phyloP scores from a whole-genome alignment of 2,113 vertebrate genomes.

The Acanthisitta chloris region DNA sequence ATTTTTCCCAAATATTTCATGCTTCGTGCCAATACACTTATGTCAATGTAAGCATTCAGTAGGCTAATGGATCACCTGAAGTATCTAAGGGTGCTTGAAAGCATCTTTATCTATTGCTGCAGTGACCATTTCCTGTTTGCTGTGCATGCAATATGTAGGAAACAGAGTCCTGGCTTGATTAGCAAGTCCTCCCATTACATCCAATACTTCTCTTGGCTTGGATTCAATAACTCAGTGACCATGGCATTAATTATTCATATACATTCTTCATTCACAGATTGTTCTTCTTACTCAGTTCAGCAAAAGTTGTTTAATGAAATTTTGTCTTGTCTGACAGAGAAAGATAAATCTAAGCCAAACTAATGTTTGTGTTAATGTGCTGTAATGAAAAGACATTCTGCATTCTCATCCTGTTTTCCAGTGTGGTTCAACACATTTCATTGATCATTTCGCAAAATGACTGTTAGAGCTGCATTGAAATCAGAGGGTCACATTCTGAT shows the following conservation, averaged over 20 bases:
- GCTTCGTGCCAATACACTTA: not conserved
- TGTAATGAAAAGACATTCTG: not conserved
- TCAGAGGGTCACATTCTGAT: not conserved
- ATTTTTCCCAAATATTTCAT: not conserved
- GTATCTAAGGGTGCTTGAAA: not conserved
- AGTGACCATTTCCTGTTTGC: not conserved
- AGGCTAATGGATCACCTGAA: not conserved
- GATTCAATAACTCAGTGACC: not conserved
- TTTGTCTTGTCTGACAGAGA: not conserved
- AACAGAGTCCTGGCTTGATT: not conserved
- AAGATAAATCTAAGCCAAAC: not conserved
- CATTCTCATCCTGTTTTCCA: not conserved
- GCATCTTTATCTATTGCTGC: not conserved
- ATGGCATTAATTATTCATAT: not conserved
- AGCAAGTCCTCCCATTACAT: not conserved
- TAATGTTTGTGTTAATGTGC: not conserved
- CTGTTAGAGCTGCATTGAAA: not conserved
- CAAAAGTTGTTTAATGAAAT: not conserved
- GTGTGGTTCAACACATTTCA: not conserved
- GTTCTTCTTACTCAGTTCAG: slow-evolving; percentile 2
- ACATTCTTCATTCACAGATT: not conserved
- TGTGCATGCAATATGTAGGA: not conserved
- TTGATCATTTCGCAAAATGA: not conserved
- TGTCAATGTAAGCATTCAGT: not conserved
- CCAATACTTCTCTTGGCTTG: not conserved